Percentiles rank a stretch among this genome's conserved stretches.
Evolutionary conservation across 2,888 invertebrate genomes (phyloP).

Genomic region (Meteorus cinctellus): DNA sequence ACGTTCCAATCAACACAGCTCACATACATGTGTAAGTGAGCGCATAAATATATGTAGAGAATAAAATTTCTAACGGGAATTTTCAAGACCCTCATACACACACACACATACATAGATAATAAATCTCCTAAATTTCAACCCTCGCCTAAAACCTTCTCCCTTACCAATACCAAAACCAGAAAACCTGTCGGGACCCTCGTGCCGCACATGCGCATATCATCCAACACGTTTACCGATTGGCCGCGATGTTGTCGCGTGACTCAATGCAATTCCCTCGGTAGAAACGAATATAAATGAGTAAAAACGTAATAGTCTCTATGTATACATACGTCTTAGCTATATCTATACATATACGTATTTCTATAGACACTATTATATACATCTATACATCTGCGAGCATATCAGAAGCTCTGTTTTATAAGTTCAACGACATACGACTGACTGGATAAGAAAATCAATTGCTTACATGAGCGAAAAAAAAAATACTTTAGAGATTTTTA

Average conservation of each 20-base stretch:
- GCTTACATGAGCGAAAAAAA: background rate
- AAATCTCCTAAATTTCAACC: background rate
- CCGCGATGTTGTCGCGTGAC: conserved; percentile 3
- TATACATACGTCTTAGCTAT: background rate
- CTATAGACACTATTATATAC: background rate
- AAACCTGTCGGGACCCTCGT: background rate
- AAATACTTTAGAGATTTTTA: too few relatives aligned
- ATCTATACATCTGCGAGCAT: background rate
- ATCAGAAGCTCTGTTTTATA: background rate
- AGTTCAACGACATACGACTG: conserved; percentile 4
- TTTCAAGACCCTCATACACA: background rate
- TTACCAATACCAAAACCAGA: background rate
- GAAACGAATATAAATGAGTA: conserved; percentile 2
- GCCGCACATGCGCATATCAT: conserved; percentile 7
- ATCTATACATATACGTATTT: background rate
- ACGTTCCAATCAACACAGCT: background rate
- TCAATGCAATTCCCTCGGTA: conserved; percentile 8
- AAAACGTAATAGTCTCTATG: background rate
- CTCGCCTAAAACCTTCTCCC: background rate
- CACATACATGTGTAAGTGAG: background rate
- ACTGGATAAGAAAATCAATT: background rate
- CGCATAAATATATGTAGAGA: background rate
- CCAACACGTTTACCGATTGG: conserved; percentile 6
- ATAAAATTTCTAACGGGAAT: background rate
- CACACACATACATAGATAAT: background rate